These are phyloP conservation scores for Balearica regulorum DNA, from an alignment of 2,797 vertebrate species.

Conservation along the genomic window DNA sequence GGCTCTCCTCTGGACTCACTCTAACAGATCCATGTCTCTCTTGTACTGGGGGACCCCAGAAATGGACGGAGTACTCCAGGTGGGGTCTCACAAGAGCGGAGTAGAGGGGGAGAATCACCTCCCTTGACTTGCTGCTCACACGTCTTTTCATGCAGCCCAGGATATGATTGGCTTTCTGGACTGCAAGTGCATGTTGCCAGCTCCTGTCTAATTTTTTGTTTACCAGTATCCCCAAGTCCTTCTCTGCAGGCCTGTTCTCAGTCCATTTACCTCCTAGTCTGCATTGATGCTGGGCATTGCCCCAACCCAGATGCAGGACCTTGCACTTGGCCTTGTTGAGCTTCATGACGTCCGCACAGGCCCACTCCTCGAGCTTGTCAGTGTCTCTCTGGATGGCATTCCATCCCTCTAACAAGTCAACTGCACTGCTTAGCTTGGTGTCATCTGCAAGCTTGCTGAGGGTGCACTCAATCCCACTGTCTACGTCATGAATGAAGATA, in stretches of 20 bases:
- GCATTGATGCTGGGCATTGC: neutral
- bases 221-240: neutral
- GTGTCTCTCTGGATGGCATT: neutral
- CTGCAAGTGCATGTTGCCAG: neutral
- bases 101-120: neutral
- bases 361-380: too few relatives aligned
- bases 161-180: too few relatives aligned
- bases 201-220: neutral
- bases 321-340: too few relatives aligned
- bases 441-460: neutral
- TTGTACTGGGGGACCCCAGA: too few relatives aligned
- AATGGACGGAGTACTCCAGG: too few relatives aligned
- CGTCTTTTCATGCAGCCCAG: neutral
- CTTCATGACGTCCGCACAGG: too few relatives aligned
- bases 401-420: neutral
- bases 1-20: too few relatives aligned
- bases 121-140: neutral
- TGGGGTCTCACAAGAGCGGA: too few relatives aligned
- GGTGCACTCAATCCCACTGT: neutral
- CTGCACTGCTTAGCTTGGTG: neutral
- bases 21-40: too few relatives aligned
- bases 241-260: neutral
- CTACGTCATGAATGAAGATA: neutral
- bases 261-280: neutral
- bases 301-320: too few relatives aligned